These are phyloP conservation scores for Atlantisia rogersi DNA, from an alignment of 2,113 vertebrate species.

Conservation along the genomic window DNA sequence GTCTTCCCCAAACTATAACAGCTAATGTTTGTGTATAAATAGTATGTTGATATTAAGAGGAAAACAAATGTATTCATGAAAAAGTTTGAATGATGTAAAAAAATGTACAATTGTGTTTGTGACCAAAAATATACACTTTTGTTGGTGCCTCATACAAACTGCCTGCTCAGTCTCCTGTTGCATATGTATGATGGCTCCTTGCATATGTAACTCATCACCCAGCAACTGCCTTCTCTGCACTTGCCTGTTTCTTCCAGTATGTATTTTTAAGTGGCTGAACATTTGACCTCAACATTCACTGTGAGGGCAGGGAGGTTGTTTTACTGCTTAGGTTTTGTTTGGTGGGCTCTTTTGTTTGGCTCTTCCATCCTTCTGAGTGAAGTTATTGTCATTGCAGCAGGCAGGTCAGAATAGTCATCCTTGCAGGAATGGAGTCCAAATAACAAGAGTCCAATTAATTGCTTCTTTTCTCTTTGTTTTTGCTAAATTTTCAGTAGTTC, in stretches of 20 bases:
- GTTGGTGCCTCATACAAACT: neutral
- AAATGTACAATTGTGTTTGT: neutral
- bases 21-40: neutral
- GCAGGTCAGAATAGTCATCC: neutral
- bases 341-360: no score
- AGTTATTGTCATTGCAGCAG: neutral
- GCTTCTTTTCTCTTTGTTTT: neutral
- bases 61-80: neutral
- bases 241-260: neutral
- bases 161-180: neutral
- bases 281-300: constrained; percentile 9
- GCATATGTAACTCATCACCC: neutral
- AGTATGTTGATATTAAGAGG: neutral
- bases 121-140: neutral
- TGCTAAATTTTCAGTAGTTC: neutral
- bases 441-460: neutral
- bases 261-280: neutral
- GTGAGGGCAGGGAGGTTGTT: neutral
- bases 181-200: neutral
- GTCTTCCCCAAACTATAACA: neutral
- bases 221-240: neutral
- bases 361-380: neutral
- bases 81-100: neutral
- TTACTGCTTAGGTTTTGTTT: no score
- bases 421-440: neutral